Conservation (phyloP, 1,140 invertebrate species). For the Acromyrmex echinatior region DNA sequence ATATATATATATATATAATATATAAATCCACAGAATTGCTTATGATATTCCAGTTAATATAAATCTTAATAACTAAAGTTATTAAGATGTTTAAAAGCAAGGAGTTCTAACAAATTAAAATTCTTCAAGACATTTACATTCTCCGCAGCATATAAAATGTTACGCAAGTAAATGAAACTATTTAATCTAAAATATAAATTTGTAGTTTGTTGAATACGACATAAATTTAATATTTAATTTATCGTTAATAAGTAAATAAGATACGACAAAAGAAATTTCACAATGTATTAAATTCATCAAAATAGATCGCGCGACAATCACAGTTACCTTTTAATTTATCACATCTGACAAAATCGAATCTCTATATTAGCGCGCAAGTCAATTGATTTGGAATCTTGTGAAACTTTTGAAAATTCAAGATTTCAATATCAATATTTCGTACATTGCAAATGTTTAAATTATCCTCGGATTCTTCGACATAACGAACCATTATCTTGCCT, state of each 20-base stretch:
- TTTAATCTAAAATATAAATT: background rate
- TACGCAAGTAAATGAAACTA: background rate
- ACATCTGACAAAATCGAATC: background rate
- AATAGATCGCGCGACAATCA: background rate
- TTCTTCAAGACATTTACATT: background rate
- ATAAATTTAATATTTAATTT: background rate
- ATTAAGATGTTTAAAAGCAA: background rate
- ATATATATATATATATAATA: background rate
- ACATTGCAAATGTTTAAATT: background rate
- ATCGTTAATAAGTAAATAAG: background rate
- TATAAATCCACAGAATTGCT: background rate
- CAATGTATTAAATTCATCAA: background rate
- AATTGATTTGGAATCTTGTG: background rate
- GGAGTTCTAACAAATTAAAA: background rate
- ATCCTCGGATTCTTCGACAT: background rate
- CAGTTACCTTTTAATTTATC: background rate
- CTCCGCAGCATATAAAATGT: background rate
- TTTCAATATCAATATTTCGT: background rate
- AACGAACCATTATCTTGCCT: constrained; percentile 27
- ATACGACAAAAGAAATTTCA: background rate
- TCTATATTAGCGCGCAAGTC: background rate
- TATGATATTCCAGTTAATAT: too few species aligned
- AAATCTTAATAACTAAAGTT: background rate
- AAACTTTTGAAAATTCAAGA: background rate
- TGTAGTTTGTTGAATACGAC: background rate